Conservation (phyloP, 2,113 vertebrate species). For the Ochotona curzoniae region DNA sequence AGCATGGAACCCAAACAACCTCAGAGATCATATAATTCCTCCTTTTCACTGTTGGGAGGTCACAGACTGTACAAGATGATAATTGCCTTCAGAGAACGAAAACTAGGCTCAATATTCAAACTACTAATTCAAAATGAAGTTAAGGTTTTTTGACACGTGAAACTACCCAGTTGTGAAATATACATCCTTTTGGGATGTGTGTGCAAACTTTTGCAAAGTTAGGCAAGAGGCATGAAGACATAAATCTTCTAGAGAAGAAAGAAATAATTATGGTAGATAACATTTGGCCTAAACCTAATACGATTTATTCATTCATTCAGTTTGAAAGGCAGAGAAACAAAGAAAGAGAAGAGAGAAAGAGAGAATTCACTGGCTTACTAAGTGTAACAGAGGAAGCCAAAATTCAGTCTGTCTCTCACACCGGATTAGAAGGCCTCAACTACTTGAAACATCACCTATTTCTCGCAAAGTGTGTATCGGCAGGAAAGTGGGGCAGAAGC, state of each 20-base stretch:
- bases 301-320: background rate
- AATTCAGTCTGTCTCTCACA: no score
- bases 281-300: background rate
- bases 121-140: background rate
- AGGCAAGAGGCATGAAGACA: background rate
- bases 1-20: background rate
- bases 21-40: background rate
- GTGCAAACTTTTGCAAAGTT: background rate
- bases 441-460: no score
- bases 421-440: no score
- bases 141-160: background rate
- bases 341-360: no score
- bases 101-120: background rate
- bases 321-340: no score
- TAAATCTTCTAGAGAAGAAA: background rate
- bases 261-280: background rate
- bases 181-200: background rate
- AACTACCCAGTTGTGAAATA: background rate
- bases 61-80: background rate
- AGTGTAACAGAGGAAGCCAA: no score
- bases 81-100: conserved; percentile 1
- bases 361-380: no score
- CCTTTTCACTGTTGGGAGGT: background rate
- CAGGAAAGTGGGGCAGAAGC: no score
- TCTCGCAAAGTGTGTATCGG: no score